Conservation (phyloP, 2,888 invertebrate species). For the Cremastobaeus sp. region DNA sequence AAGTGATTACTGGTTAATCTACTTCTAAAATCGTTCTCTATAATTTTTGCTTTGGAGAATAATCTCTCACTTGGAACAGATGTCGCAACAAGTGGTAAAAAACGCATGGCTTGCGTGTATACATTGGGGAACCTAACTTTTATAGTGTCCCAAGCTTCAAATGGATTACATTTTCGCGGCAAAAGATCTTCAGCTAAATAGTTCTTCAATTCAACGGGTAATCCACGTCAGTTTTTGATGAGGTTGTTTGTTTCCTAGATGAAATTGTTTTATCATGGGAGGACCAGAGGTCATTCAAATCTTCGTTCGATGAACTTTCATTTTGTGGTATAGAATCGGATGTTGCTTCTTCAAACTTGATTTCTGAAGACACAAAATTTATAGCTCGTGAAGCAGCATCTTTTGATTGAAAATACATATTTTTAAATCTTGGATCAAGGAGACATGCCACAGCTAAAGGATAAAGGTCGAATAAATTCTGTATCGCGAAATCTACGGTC, state of each 20-base stretch:
- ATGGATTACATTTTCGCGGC: conserved; percentile 11
- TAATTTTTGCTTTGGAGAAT: conserved; percentile 9
- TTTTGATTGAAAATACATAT: conserved; percentile 9
- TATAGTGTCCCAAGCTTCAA: conserved; percentile 9
- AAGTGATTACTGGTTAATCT: conserved; percentile 10
- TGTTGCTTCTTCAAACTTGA: conserved; percentile 2
- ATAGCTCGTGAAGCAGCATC: conserved; percentile 9
- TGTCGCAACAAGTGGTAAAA: conserved; percentile 15
- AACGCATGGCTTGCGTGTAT: conserved; percentile 13
- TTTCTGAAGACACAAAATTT: conserved; percentile 16
- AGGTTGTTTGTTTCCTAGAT: conserved; percentile 7
- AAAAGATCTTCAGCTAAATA: conserved; percentile 8
- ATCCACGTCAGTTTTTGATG: conserved; percentile 6
- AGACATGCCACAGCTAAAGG: conserved; percentile 14
- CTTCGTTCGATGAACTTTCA: not conserved
- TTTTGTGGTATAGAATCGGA: not conserved
- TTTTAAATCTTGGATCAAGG: conserved; percentile 33
- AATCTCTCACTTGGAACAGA: conserved; percentile 20
- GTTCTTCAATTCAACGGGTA: conserved; percentile 5
- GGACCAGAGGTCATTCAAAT: conserved; percentile 13
- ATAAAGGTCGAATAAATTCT: conserved; percentile 21
- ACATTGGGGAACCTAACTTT: conserved; percentile 9
- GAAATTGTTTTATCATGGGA: conserved; percentile 9
- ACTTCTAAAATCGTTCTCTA: conserved; percentile 6
- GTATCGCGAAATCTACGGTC: conserved; percentile 24